Percentiles rank a stretch among this genome's conserved stretches.
Conservation (phyloP, 2,113 vertebrate species). For the Stictonetta naevosa region DNA sequence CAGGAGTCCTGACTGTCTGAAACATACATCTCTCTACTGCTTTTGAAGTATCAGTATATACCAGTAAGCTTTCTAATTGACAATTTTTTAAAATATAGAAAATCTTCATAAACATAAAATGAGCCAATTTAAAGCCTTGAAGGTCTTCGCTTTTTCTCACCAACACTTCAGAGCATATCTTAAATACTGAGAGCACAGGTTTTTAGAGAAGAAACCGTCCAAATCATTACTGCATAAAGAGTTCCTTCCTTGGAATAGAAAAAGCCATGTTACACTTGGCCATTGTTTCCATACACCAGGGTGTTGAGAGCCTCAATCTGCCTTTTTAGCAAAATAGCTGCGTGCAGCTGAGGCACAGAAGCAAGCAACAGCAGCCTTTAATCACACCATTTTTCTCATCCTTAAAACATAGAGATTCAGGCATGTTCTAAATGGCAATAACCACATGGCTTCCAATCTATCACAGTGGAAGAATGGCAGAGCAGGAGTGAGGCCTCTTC, state of each 20-base stretch:
- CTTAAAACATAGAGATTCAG: not conserved
- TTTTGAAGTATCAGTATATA: slow-evolving; percentile 46
- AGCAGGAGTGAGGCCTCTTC: rapidly evolving
- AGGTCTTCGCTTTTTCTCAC: not conserved
- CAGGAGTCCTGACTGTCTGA: slow-evolving; percentile 24
- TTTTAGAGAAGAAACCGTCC: not conserved
- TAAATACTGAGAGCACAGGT: not conserved
- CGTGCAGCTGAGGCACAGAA: not conserved
- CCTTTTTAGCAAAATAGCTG: not conserved
- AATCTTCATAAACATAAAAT: slow-evolving; percentile 56
- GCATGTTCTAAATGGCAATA: not conserved
- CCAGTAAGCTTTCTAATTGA: slow-evolving; percentile 38
- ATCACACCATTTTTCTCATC: not conserved
- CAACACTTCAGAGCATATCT: not conserved
- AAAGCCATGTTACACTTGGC: not conserved
- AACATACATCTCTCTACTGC: not conserved
- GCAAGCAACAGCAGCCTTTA: not conserved
- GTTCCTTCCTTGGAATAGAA: not conserved
- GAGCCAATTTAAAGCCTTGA: slow-evolving; percentile 39
- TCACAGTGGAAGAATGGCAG: not conserved
- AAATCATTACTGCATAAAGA: not conserved
- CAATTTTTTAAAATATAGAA: not conserved
- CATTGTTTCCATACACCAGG: not conserved
- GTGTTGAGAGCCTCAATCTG: not conserved
- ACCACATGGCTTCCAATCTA: rapidly evolving